These are phyloP conservation scores for Synaphobranchus kaupii DNA, from an alignment of 2,797 vertebrate species.

Conservation along the genomic window DNA sequence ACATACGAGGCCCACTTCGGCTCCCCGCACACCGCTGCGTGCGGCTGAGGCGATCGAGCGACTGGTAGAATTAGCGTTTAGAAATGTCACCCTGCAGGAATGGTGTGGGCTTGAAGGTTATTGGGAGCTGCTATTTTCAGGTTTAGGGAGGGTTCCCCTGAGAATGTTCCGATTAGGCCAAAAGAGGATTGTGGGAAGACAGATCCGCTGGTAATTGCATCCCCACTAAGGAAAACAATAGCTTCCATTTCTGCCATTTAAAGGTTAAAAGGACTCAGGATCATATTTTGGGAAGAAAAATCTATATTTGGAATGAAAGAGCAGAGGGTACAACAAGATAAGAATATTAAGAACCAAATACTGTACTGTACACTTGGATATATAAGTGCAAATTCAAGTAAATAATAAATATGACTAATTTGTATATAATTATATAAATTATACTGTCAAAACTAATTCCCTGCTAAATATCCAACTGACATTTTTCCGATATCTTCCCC, in stretches of 20 bases:
- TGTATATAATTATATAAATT: background rate
- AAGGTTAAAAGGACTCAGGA: conserved; percentile 37
- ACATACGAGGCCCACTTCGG: background rate
- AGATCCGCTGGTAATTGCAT: conserved; percentile 6
- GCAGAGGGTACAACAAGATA: conserved; percentile 31
- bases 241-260: conserved; percentile 23
- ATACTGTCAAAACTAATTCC: background rate
- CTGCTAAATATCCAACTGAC: conserved; percentile 66
- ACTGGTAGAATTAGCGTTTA: conserved; percentile 15
- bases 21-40: background rate
- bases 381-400: background rate
- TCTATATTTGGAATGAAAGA: conserved; percentile 47
- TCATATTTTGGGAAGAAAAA: conserved; percentile 29
- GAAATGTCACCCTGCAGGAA: conserved; percentile 12
- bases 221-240: conserved; percentile 20
- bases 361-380: background rate
- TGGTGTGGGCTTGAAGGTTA: conserved; percentile 24
- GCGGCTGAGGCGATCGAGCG: background rate
- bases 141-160: conserved; percentile 23
- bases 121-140: conserved; percentile 31
- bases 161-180: conserved; percentile 26
- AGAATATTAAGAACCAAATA: background rate
- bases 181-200: conserved; percentile 19
- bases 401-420: background rate
- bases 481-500: conserved; percentile 71